A percentile compares a stretch with the other conserved stretches of the same genome.
Conservation (phyloP, 2,113 vertebrate species). For the Sinocyclocheilus grahami region DNA sequence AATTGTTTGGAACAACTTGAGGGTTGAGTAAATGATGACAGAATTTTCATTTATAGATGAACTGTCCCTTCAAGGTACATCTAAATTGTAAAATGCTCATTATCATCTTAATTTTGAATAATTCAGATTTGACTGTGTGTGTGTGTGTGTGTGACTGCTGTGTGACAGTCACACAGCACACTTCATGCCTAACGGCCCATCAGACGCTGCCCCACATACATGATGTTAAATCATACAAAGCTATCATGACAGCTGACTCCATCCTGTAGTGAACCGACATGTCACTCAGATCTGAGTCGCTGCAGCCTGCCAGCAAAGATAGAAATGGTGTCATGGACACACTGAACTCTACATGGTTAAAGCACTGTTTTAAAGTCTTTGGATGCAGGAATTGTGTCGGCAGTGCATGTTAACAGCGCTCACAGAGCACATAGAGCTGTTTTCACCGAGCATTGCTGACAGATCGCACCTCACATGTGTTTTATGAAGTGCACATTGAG, state of each 20-base stretch:
- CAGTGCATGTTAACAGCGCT: background rate
- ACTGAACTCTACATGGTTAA: background rate
- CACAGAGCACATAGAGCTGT: background rate
- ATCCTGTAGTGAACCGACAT: slow-evolving; percentile 24
- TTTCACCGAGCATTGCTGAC: background rate
- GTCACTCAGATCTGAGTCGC: background rate
- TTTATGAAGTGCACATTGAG: background rate
- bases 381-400: slow-evolving; percentile 16
- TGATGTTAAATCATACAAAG: slow-evolving; percentile 14
- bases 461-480: background rate
- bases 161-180: background rate
- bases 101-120: background rate
- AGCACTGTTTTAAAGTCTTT: slow-evolving; percentile 34
- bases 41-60: no score
- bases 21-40: no score
- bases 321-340: background rate
- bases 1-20: background rate
- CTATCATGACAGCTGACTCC: slow-evolving; percentile 14
- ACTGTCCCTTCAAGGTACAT: no score
- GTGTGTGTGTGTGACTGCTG: background rate
- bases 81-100: background rate
- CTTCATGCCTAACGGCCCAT: background rate
- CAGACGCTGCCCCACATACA: slow-evolving; percentile 33
- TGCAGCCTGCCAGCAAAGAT: slow-evolving; percentile 28
- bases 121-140: background rate